These are phyloP conservation scores for Scaptomyza parva DNA, from an alignment of 2,888 invertebrate species.

Conservation along the genomic window DNA sequence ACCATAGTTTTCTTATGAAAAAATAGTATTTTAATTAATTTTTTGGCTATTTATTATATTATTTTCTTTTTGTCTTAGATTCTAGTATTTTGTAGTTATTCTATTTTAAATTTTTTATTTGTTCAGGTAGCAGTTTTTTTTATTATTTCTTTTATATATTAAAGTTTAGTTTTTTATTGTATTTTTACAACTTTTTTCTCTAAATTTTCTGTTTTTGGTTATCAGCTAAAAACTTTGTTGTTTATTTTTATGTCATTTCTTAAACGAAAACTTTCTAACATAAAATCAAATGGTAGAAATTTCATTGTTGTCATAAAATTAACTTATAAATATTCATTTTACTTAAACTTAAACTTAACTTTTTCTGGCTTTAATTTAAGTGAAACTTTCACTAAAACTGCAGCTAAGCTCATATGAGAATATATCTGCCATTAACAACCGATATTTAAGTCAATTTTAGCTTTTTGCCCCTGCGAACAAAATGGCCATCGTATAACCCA, in stretches of 20 bases:
- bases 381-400: not conserved
- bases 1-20: too few relatives aligned
- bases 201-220: not conserved
- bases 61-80: too few relatives aligned
- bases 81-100: too few relatives aligned
- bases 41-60: too few relatives aligned
- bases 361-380: not conserved
- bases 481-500: not conserved
- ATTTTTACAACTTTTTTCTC: not conserved
- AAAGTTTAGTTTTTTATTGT: not conserved
- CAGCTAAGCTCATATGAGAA: not conserved
- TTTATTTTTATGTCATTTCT: not conserved
- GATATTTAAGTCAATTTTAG: conserved; percentile 1
- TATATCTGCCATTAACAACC: not conserved
- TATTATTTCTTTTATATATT: not conserved
- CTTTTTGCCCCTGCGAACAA: not conserved
- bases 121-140: too few relatives aligned
- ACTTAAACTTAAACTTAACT: too few relatives aligned
- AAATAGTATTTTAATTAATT: too few relatives aligned
- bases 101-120: too few relatives aligned
- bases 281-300: not conserved
- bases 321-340: not conserved
- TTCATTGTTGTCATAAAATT: not conserved
- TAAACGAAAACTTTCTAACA: not conserved
- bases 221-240: not conserved